Evolutionary conservation across 2,113 vertebrate species (phyloP).

Genomic region (Aix galericulata): DNA sequence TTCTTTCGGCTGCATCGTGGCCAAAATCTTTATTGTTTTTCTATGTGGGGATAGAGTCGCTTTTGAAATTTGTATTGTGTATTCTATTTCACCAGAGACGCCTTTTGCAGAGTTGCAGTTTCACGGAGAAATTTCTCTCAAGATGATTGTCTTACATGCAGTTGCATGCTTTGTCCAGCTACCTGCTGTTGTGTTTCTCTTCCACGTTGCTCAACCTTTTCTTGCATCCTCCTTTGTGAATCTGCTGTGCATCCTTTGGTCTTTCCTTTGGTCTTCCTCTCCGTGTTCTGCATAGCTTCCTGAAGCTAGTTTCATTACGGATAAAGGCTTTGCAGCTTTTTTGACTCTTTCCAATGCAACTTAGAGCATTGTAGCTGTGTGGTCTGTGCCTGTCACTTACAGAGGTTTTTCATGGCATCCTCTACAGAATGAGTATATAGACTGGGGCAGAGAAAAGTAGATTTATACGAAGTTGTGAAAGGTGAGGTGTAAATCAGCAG

Average conservation of each 20-base stretch:
- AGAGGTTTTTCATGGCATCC: not conserved
- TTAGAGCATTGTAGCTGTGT: rapidly evolving
- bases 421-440: not conserved
- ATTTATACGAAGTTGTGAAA: not conserved
- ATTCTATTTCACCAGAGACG: not conserved
- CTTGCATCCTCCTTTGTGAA: not conserved
- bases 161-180: not conserved
- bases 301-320: not conserved
- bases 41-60: rapidly evolving
- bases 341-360: not conserved
- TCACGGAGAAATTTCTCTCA: not conserved
- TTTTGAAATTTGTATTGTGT: not conserved
- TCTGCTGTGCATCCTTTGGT: not conserved
- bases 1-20: not conserved
- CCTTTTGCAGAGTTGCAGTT: not conserved
- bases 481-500: not conserved
- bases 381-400: not conserved
- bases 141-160: not conserved
- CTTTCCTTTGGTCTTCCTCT: not conserved
- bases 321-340: not conserved
- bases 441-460: not conserved
- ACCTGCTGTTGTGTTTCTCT: not conserved
- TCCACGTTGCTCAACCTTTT: not conserved
- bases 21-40: not conserved
- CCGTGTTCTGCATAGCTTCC: not conserved